Evolutionary conservation across 2,113 vertebrate species (phyloP).

Genomic region (Acanthochromis polyacanthus): DNA sequence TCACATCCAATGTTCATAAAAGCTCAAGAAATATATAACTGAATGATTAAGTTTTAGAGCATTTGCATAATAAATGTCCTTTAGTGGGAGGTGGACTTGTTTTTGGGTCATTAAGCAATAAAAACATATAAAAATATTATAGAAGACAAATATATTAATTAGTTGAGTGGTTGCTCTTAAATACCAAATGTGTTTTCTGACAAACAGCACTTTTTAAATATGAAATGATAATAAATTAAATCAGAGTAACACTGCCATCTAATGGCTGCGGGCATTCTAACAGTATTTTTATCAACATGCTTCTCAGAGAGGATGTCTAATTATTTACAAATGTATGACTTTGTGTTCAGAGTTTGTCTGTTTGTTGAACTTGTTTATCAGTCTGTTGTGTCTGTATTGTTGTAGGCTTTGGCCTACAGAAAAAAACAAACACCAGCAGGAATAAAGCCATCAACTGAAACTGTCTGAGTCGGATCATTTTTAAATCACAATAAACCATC

Average conservation of each 20-base stretch:
- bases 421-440: slow-evolving; percentile 71
- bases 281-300: slow-evolving; percentile 1
- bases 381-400: slow-evolving; percentile 42
- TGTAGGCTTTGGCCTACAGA: slow-evolving; percentile 54
- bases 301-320: slow-evolving; percentile 14
- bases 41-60: neutral
- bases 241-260: slow-evolving; percentile 16
- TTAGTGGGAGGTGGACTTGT: neutral
- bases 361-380: slow-evolving; percentile 27
- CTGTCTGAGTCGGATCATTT: slow-evolving; percentile 41
- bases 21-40: neutral
- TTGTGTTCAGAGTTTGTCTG: slow-evolving; percentile 20
- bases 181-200: slow-evolving; percentile 16
- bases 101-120: neutral
- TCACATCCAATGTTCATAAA: neutral
- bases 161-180: neutral
- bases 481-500: neutral
- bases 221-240: slow-evolving; percentile 3
- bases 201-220: slow-evolving; percentile 5
- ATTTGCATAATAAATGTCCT: slow-evolving; percentile 1
- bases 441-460: slow-evolving; percentile 84
- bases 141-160: neutral
- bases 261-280: slow-evolving; percentile 1
- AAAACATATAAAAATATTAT: neutral
- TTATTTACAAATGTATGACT: slow-evolving; percentile 26